Evolutionary conservation across 2,888 invertebrate genomes (phyloP), one percentile per base, ranked within the genome.

Genomic region (Gasteruption jaculator): DNA sequence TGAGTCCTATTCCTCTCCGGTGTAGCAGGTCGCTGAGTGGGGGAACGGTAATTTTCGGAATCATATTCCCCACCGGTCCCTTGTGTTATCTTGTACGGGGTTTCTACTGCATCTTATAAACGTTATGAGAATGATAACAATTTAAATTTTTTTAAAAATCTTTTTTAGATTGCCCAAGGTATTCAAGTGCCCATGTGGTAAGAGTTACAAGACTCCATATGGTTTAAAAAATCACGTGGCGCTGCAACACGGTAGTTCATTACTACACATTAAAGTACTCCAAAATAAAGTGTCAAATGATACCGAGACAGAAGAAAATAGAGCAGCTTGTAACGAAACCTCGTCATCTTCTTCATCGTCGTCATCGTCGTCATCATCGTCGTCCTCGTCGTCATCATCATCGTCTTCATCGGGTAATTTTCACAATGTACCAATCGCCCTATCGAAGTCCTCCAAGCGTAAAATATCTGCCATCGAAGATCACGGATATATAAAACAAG

Each of bases 161-260:
- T 46, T 27, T 50, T 45, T 26, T 74, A 86, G 86, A 74, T 78
- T 85, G 66, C 82, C 81, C 70, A 88, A 88, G 74, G 82, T 81
- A 27, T 88, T 82, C 75, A 85, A 83, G 69, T 90, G 89, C 71
- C 82, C 83, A 66, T 90, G 90, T 75, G 87, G 87, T 60, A 90
- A 89, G 76, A 86, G 82, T 68, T 90, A 90, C 75, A 86, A 86
- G 74, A 86, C 87, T 49, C 77, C 82, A 35, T 84, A 85, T 71
- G 86, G 87, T 43, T 76, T 90, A 60, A 85, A 85, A 65, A 82
- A 79, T 60, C 89, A 90, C 68, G 79, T 82, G 40, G 57, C 71
- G 22, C 54, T 68, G n/a, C 71, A 70, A 51, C 74, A 74, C 58
- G 61, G 58, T 33, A 59, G 64, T 36, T 54, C 62, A 12, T 5